Conservation (phyloP, 2,113 vertebrate species). For the Helogale parvula region DNA sequence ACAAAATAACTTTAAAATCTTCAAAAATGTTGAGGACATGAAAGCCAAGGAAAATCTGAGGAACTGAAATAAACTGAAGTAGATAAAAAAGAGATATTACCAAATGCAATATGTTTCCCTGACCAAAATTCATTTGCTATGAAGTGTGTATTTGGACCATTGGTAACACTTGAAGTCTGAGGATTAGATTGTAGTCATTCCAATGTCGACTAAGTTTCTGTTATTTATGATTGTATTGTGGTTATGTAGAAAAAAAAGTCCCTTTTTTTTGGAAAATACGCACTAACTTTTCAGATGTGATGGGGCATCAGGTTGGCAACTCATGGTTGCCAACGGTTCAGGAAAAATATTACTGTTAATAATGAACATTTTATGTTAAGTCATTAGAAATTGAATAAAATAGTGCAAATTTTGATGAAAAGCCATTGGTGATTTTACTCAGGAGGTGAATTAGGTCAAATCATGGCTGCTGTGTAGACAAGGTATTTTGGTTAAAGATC, state of each 20-base stretch:
- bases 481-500: background rate
- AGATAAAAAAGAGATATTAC: background rate
- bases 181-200: background rate
- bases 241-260: background rate
- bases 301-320: background rate
- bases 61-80: background rate
- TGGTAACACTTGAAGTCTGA: background rate
- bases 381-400: background rate
- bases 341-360: background rate
- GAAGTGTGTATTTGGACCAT: background rate
- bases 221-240: background rate
- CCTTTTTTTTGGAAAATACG: background rate
- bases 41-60: background rate
- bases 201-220: background rate
- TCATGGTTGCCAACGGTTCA: background rate
- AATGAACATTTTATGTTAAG: background rate
- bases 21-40: background rate
- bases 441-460: background rate
- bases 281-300: background rate
- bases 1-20: background rate
- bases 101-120: background rate
- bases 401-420: background rate
- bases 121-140: background rate
- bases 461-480: background rate
- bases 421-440: background rate